A percentile compares a stretch with the other conserved stretches of the same genome.
These are phyloP conservation scores for Parnassius apollo DNA, from an alignment of 2,888 invertebrate genomes.

Conservation along the genomic window DNA sequence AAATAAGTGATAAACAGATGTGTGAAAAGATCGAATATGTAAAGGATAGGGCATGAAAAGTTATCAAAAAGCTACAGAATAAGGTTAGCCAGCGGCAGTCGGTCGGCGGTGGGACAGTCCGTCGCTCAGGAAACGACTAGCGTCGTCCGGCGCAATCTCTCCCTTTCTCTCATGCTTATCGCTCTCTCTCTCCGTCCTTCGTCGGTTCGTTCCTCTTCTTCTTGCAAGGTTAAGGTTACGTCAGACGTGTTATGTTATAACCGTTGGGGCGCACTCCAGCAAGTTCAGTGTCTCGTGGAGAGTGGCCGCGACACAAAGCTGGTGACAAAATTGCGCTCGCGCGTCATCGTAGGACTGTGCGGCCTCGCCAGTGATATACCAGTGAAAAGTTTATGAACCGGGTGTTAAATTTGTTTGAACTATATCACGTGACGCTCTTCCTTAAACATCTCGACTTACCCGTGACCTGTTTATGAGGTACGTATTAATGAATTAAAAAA, in stretches of 20 bases:
- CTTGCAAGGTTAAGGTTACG: conserved; percentile 82
- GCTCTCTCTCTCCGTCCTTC: conserved; percentile 80
- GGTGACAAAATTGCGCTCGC: conserved; percentile 60
- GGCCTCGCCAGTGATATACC: conserved; percentile 71
- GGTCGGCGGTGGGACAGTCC: conserved; percentile 34
- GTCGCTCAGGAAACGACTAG: conserved; percentile 24
- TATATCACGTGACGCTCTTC: conserved; percentile 62
- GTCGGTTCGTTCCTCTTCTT: conserved; percentile 79
- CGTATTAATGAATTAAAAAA: conserved; percentile 37
- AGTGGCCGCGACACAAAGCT: conserved; percentile 77
- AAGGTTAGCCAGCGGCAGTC: conserved; percentile 32
- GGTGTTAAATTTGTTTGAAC: conserved; percentile 77
- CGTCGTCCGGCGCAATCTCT: conserved; percentile 56
- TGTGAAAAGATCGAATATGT: conserved; percentile 31
- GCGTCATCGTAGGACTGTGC: conserved; percentile 70
- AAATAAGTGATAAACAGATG: conserved; percentile 30
- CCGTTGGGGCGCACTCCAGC: conserved; percentile 78
- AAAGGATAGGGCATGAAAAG: conserved; percentile 31
- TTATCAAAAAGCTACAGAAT: conserved; percentile 31
- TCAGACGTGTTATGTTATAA: conserved; percentile 82
- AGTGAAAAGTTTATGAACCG: conserved; percentile 79
- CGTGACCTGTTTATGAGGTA: conserved; percentile 54
- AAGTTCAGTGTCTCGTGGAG: conserved; percentile 81
- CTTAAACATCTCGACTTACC: conserved; percentile 39
- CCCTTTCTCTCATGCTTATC: conserved; percentile 75